Evolutionary conservation across 2,797 vertebrate genomes (phyloP).

Genomic region (Prunella strophiata): DNA sequence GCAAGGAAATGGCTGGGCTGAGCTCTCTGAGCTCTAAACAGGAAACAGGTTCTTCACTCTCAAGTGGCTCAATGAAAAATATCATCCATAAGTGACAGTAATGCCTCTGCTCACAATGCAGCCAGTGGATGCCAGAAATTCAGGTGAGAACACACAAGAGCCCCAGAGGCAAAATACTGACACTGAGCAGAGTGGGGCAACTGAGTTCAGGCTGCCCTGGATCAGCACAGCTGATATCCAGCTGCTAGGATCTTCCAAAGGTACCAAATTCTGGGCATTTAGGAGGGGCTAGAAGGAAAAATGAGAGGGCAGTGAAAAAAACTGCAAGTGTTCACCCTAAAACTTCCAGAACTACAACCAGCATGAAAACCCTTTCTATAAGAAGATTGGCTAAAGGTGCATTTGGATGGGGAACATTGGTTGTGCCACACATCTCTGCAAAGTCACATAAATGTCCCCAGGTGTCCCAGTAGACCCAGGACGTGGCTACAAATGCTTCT

Average conservation of each 20-base stretch:
- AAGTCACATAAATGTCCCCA: not conserved
- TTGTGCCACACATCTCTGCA: not conserved
- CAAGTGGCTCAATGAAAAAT: slow-evolving; percentile 43
- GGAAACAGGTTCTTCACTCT: slow-evolving; percentile 53
- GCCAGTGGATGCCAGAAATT: not conserved
- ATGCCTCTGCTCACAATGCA: not conserved
- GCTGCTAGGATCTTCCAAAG: not conserved
- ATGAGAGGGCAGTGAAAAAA: not conserved
- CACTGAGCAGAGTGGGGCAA: not conserved
- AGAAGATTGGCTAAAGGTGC: not conserved
- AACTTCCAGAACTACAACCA: not conserved
- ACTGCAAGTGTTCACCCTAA: not conserved
- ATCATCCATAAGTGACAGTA: not conserved
- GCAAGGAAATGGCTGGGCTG: slow-evolving; percentile 14
- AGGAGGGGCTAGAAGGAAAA: not conserved
- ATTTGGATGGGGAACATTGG: not conserved
- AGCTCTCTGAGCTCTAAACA: slow-evolving; percentile 15
- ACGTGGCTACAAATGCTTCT: not conserved
- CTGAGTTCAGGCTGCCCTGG: not conserved
- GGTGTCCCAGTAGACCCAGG: not conserved
- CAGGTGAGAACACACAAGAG: not conserved
- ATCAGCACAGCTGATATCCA: not conserved
- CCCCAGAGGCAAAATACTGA: not conserved
- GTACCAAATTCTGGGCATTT: not conserved
- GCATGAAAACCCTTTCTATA: not conserved